Percentiles rank a stretch among this genome's conserved stretches.
Evolutionary conservation across 2,888 invertebrate genomes (phyloP).

Genomic region (Dorcus hopei): DNA sequence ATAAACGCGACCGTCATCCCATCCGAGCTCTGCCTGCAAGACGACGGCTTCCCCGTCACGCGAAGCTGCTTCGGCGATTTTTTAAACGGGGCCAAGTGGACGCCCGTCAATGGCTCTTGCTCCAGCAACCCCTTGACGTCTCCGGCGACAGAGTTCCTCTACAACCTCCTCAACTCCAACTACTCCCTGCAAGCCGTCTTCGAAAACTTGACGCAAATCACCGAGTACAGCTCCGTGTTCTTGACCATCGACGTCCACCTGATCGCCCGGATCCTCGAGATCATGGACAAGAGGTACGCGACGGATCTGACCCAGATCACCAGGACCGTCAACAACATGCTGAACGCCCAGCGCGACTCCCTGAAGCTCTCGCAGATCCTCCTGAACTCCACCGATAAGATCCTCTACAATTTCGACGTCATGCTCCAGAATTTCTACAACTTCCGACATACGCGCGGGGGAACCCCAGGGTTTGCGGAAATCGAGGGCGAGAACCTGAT

Average conservation of each 20-base stretch:
- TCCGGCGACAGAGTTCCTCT: slow-evolving; percentile 16
- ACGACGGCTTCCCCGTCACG: slow-evolving; percentile 56
- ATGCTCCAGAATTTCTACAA: slow-evolving; percentile 22
- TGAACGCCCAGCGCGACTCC: slow-evolving; percentile 19
- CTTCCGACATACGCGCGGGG: background rate
- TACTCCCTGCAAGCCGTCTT: slow-evolving; percentile 1
- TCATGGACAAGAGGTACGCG: slow-evolving; percentile 10
- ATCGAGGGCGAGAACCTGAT: slow-evolving; percentile 14
- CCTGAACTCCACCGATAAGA: slow-evolving; percentile 30
- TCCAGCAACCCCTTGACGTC: slow-evolving; percentile 12
- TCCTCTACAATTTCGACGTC: slow-evolving; percentile 28
- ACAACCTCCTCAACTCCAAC: slow-evolving; percentile 25
- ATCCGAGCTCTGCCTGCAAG: slow-evolving; percentile 55
- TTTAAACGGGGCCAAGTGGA: slow-evolving; percentile 55
- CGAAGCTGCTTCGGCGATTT: slow-evolving; percentile 56
- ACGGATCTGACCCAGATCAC: slow-evolving; percentile 19
- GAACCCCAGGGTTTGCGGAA: background rate
- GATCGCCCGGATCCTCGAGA: slow-evolving; percentile 20
- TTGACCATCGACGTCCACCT: slow-evolving; percentile 20
- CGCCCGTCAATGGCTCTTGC: slow-evolving; percentile 36
- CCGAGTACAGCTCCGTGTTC: slow-evolving; percentile 10
- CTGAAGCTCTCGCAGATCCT: slow-evolving; percentile 25
- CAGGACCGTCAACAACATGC: slow-evolving; percentile 21
- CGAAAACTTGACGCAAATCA: slow-evolving; percentile 10
- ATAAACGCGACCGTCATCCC: slow-evolving; percentile 54